A percentile compares a stretch with the other conserved stretches of the same genome.
phyloP scores from a whole-genome alignment of 2,888 invertebrate species.

The Cistogaster globosa region DNA sequence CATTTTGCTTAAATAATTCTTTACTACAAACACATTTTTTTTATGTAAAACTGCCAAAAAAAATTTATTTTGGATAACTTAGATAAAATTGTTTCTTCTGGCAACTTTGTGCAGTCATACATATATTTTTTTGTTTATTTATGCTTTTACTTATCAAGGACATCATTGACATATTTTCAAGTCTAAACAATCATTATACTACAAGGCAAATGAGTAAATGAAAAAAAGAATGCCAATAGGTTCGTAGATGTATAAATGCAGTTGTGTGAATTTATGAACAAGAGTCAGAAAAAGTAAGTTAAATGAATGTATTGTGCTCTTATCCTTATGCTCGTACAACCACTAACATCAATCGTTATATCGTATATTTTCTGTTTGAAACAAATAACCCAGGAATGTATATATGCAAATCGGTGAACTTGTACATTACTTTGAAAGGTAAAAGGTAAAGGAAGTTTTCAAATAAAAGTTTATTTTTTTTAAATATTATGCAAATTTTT shows the following conservation, averaged over 20 bases:
- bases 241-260: background rate
- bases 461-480: no score
- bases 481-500: no score
- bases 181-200: slow-evolving; percentile 32
- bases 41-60: no score
- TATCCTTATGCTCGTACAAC: slow-evolving; percentile 25
- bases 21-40: no score
- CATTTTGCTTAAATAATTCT: no score
- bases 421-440: no score
- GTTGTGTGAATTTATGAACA: background rate
- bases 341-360: background rate
- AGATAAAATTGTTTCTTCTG: no score
- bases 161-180: slow-evolving; percentile 63
- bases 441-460: no score
- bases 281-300: slow-evolving; percentile 8
- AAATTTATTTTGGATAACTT: no score
- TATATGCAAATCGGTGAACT: no score
- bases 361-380: slow-evolving; percentile 17
- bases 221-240: background rate
- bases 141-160: slow-evolving; percentile 54
- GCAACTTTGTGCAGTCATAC: background rate
- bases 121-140: background rate
- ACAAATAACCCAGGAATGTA: no score
- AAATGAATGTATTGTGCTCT: slow-evolving; percentile 31
- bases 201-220: background rate